Evolutionary conservation across 2,888 invertebrate genomes (phyloP), one percentile per base, ranked within the genome.

Genomic region (Athalia cordata): DNA sequence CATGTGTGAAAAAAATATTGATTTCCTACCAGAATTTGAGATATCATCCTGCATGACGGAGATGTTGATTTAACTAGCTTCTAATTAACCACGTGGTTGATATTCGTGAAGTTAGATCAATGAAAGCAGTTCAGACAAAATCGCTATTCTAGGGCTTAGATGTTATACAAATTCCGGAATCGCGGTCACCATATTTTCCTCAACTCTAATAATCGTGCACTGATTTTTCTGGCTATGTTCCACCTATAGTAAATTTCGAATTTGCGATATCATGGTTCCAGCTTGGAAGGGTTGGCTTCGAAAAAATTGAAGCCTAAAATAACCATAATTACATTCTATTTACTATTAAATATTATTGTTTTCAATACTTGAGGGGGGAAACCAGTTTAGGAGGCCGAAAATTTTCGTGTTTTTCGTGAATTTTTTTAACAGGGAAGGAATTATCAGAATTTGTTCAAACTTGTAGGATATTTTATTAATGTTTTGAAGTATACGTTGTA

Each of bases 391-490:
- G n/a, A n/a, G n/a, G n/a, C n/a, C n/a, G n/a, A n/a, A n/a, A n/a
- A n/a, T n/a, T n/a, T n/a, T n/a, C n/a, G n/a, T n/a, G n/a, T n/a
- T n/a, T n/a, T n/a, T n/a, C n/a, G n/a, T n/a, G n/a, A n/a, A n/a
- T n/a, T n/a, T n/a, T n/a, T n/a, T n/a, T n/a, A n/a, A n/a, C n/a
- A n/a, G n/a, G n/a, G n/a, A n/a, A n/a, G n/a, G n/a, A n/a, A n/a
- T n/a, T n/a, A n/a, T n/a, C n/a, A n/a, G n/a, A n/a, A n/a, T n/a
- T n/a, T n/a, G n/a, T n/a, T n/a, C n/a, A n/a, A n/a, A n/a, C n/a
- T n/a, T n/a, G n/a, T n/a, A 59, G 62, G 29, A 62, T 62, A 62
- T 62, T 62, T 62, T 29, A 62, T 29, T 29, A 15, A 15, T 62
- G 4, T 62, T 5, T 62, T 62, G 29, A 62, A 62, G 29, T 43